Percentiles rank a stretch among this genome's conserved stretches.
Evolutionary conservation across 2,888 invertebrate genomes (phyloP).

Genomic region (Mythimna albipuncta): DNA sequence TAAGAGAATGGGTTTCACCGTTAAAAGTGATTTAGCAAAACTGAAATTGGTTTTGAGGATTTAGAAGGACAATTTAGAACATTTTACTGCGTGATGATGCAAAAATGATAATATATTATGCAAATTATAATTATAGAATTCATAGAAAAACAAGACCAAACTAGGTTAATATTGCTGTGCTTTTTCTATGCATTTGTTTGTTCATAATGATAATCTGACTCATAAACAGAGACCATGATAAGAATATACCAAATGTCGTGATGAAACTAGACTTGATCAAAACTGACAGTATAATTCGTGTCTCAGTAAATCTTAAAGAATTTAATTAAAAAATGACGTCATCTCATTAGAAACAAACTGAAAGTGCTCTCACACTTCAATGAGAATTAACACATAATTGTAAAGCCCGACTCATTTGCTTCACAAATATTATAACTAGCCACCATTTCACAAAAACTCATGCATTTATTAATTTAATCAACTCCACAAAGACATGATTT

Average conservation of each 20-base stretch:
- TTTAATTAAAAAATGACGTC: background rate
- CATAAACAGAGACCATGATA: background rate
- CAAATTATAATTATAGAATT: background rate
- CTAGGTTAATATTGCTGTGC: no score
- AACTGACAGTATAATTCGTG: background rate
- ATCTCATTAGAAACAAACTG: slow-evolving; percentile 6
- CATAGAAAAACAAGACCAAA: background rate
- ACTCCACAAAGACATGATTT: slow-evolving; percentile 26
- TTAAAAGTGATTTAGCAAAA: slow-evolving; percentile 13
- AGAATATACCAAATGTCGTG: background rate
- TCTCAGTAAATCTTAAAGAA: background rate
- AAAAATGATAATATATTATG: slow-evolving; percentile 15
- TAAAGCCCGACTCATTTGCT: slow-evolving; percentile 34
- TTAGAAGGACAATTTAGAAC: slow-evolving; percentile 2
- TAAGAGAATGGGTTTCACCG: slow-evolving; percentile 23
- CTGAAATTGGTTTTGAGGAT: slow-evolving; percentile 10
- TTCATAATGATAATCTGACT: background rate
- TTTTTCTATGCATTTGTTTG: background rate
- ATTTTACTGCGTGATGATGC: slow-evolving; percentile 28
- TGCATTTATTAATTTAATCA: slow-evolving; percentile 55
- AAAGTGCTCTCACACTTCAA: slow-evolving; percentile 27
- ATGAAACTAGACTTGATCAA: background rate
- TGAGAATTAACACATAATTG: slow-evolving; percentile 40
- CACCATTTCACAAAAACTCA: slow-evolving; percentile 38
- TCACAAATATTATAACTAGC: slow-evolving; percentile 41